phyloP scores from a whole-genome alignment of 2,797 vertebrate species.

The Cuculus canorus region DNA sequence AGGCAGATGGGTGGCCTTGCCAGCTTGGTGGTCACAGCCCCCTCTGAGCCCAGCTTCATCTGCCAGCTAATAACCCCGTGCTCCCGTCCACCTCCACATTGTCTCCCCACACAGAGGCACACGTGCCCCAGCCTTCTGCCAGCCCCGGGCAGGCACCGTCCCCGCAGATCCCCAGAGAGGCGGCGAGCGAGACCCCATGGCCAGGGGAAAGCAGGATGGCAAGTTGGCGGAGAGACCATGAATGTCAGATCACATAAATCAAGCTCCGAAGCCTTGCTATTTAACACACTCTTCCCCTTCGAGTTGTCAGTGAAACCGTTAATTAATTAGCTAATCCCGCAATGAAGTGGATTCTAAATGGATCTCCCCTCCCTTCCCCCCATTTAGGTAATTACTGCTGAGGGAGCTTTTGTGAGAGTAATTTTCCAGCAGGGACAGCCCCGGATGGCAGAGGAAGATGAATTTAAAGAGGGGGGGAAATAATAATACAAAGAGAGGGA shows the following conservation, averaged over 20 bases:
- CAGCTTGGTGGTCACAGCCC: conserved; percentile 7
- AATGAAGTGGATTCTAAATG: conserved; percentile 98
- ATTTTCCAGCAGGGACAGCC: conserved; percentile 87
- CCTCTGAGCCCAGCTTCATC: conserved; percentile 50
- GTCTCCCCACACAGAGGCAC: conserved; percentile 7
- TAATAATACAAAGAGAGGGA: background rate
- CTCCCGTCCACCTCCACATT: conserved; percentile 42
- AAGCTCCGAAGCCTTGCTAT: conserved; percentile 91
- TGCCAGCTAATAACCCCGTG: conserved; percentile 18
- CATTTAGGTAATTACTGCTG: conserved; percentile 98
- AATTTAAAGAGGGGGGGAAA: conserved; percentile 45
- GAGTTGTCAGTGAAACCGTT: conserved; percentile 99
- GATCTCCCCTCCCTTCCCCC: conserved; percentile 82
- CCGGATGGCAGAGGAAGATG: conserved; percentile 69
- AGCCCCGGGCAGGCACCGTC: background rate
- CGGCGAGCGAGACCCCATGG: background rate
- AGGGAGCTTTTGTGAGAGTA: conserved; percentile 91
- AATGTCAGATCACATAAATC: conserved; percentile 88
- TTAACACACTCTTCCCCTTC: conserved; percentile 95
- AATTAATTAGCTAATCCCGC: conserved; percentile 99
- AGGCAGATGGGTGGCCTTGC: conserved; percentile 75
- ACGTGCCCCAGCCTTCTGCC: conserved; percentile 69
- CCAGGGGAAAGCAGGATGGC: background rate
- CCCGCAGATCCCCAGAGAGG: background rate
- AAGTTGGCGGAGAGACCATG: background rate